Conservation (phyloP, 2,113 vertebrate genomes). For the Mirza zaza region DNA sequence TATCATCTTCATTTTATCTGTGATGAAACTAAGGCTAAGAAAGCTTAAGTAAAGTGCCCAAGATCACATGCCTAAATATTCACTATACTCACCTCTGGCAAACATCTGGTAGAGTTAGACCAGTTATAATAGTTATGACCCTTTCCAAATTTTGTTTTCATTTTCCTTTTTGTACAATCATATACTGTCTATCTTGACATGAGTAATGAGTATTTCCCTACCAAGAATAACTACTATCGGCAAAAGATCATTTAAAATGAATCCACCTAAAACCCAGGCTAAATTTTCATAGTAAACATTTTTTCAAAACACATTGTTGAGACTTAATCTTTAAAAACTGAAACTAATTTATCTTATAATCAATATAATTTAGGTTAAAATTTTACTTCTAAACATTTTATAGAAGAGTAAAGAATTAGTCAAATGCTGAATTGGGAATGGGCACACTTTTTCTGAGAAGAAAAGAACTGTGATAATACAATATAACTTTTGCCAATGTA, state of each 20-base stretch:
- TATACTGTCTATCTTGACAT: neutral
- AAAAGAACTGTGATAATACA: neutral
- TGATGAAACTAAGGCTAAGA: conserved; percentile 8
- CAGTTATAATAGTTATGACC: neutral
- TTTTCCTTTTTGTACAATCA: neutral
- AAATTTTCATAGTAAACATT: neutral
- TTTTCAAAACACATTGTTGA: neutral
- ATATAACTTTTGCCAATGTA: neutral
- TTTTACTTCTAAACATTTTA: neutral
- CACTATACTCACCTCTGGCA: neutral
- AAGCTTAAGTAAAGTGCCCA: neutral
- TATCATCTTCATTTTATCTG: conserved; percentile 10
- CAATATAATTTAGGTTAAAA: conserved; percentile 5
- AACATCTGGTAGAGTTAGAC: neutral
- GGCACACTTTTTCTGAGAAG: neutral
- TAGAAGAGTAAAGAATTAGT: neutral
- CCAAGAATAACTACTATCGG: neutral
- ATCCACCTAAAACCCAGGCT: neutral
- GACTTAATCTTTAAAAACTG: neutral
- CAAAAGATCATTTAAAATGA: neutral
- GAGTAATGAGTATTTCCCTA: neutral
- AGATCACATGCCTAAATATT: neutral
- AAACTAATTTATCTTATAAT: neutral
- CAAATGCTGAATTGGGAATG: neutral
- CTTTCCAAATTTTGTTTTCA: neutral